These are phyloP conservation scores for Paedocypris sp. DNA, from an alignment of 2,113 vertebrate species.

Conservation along the genomic window DNA sequence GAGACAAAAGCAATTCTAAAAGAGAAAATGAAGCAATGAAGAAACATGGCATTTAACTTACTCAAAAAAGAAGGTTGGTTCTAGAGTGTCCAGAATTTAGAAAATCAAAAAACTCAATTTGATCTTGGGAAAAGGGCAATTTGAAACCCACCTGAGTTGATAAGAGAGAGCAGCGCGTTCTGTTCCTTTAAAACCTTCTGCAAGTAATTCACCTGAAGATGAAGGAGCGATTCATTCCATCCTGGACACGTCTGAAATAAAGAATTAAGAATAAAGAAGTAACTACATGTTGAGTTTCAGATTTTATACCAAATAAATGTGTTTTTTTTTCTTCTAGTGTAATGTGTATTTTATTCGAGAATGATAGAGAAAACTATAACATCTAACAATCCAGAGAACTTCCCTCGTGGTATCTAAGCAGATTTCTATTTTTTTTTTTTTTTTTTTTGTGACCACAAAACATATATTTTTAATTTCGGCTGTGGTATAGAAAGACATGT, in stretches of 20 bases:
- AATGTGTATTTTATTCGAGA: no score
- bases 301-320: neutral
- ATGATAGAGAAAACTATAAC: neutral
- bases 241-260: neutral
- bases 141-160: constrained; percentile 44
- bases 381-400: no score
- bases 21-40: neutral
- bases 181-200: constrained; percentile 53
- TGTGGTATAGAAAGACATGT: no score
- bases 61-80: neutral
- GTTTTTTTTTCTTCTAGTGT: neutral
- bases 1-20: constrained; percentile 28
- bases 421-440: no score
- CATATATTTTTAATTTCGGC: no score
- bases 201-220: constrained; percentile 46
- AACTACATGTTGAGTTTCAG: neutral
- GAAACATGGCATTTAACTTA: neutral
- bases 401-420: no score
- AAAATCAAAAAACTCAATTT: no score
- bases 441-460: no score
- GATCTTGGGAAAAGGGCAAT: no score
- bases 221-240: constrained; percentile 9
- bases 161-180: constrained; percentile 45
- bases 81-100: no score
- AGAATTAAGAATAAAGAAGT: neutral